Base-by-base conservation (phyloP, 2,888 invertebrate species). In the Leucania comma region DNA sequence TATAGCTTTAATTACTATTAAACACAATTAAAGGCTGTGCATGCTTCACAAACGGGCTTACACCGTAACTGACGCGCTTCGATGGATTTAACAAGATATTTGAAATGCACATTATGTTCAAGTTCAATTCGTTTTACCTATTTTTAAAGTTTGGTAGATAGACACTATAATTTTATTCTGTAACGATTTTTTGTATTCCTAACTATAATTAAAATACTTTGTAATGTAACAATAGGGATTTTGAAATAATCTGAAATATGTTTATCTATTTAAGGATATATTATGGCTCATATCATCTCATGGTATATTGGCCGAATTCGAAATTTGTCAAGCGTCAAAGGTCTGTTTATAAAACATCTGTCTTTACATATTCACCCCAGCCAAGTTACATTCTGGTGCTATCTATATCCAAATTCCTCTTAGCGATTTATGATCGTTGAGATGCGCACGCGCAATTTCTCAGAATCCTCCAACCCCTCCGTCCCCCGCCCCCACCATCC, bases 401-500 rank as follows among this genome's bases (percentile, higher is more conserved):
- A 80, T 86, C 83, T 87, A 86, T 90, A 89, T 88, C 88, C 89
- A 89, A 89, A 91, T 89, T 87, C 86, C 85, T 84, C 79, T 72
- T 72, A 74, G 84, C 86, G 87, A 88, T 92, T 91, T 90, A 92
- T 87, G 89, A 89, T 82, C 83, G 78, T 74, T 68, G 76, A 78
- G 87, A 85, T 87, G 90, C 88, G 88, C 88, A 84, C 86, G 88
- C 90, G 88, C 88, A 87, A 80, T 77, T 89, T 91, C 90, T 88
- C 74, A 83, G 90, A 91, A 90, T 69, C 71, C 54, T 69, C 74
- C 61, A 32, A 57, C 48, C 57, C 69, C 48, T 57, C 42, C 63
- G 58, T 68, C 75, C 48, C 58, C 10, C 72, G 29, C 53, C 38
- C 54, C 35, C 68, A 54, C 24, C 68, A 24, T 53, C 57, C 62